Evolutionary conservation across 2,113 vertebrate species (phyloP).

Genomic region (Myotis lucifugus): DNA sequence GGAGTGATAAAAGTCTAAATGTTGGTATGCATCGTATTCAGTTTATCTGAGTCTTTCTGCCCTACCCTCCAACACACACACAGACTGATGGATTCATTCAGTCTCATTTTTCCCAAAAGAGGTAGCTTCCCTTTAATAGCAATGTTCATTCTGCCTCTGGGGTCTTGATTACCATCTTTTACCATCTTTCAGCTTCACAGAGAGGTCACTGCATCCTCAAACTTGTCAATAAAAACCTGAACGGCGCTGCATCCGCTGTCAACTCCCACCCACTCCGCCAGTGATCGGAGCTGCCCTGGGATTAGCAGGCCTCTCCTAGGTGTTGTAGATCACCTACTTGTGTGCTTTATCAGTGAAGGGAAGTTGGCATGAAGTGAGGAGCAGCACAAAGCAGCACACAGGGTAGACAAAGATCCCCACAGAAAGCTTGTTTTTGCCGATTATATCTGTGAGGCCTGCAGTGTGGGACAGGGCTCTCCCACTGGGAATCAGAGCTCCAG

Average conservation of each 20-base stretch:
- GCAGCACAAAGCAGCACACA: background rate
- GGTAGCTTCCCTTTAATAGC: background rate
- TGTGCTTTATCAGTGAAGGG: background rate
- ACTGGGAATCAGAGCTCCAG: background rate
- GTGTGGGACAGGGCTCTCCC: background rate
- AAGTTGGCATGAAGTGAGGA: background rate
- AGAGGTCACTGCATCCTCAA: background rate
- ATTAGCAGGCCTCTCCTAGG: background rate
- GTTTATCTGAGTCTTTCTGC: background rate
- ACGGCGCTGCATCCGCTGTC: background rate
- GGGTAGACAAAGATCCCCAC: background rate
- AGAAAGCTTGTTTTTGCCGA: background rate
- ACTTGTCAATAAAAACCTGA: background rate
- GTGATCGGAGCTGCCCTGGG: background rate
- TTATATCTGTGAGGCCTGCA: background rate
- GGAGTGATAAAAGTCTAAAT: background rate
- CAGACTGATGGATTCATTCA: background rate
- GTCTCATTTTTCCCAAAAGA: background rate
- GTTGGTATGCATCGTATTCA: background rate
- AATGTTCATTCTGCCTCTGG: background rate
- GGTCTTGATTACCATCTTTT: background rate
- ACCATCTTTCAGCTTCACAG: background rate
- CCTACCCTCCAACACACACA: background rate
- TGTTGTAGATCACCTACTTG: background rate
- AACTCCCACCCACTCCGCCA: background rate